Conservation (phyloP, 2,888 invertebrate genomes). For the Eupithecia subumbrata region DNA sequence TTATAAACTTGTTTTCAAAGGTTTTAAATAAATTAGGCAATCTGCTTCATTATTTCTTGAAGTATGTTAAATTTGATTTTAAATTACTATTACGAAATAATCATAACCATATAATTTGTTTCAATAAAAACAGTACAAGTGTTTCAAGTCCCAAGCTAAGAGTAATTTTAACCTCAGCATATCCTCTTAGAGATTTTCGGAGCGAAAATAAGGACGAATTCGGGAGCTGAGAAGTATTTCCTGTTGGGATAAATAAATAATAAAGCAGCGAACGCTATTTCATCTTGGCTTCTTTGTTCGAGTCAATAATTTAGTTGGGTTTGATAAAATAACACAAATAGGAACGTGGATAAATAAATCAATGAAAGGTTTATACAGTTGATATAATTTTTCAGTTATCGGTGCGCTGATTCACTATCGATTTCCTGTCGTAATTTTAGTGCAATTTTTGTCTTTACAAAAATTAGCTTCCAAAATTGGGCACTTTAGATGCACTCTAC, state of each 20-base stretch:
- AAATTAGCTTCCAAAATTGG: too few species aligned
- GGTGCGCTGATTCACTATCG: too few species aligned
- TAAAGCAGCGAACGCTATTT: constrained; percentile 59
- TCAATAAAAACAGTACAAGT: neutral
- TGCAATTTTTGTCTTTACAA: too few species aligned
- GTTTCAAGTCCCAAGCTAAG: neutral
- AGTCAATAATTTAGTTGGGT: constrained; percentile 3
- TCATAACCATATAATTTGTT: neutral
- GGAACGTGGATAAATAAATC: neutral
- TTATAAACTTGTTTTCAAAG: neutral
- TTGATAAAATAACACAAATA: neutral
- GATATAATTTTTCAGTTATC: too few species aligned
- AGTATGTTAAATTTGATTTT: too few species aligned
- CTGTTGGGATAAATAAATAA: constrained; percentile 54
- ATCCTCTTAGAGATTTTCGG: constrained; percentile 6
- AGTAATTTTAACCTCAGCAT: neutral
- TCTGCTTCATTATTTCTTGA: too few species aligned
- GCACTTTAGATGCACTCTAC: too few species aligned
- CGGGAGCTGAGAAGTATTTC: constrained; percentile 32
- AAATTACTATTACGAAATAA: neutral
- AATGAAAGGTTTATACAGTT: neutral
- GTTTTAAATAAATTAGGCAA: too few species aligned
- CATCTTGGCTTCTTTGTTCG: constrained; percentile 61
- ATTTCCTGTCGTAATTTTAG: too few species aligned
- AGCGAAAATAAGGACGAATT: constrained; percentile 21